phyloP scores from a whole-genome alignment of 1,140 invertebrate genomes.

The Drosophila kikkawai region DNA sequence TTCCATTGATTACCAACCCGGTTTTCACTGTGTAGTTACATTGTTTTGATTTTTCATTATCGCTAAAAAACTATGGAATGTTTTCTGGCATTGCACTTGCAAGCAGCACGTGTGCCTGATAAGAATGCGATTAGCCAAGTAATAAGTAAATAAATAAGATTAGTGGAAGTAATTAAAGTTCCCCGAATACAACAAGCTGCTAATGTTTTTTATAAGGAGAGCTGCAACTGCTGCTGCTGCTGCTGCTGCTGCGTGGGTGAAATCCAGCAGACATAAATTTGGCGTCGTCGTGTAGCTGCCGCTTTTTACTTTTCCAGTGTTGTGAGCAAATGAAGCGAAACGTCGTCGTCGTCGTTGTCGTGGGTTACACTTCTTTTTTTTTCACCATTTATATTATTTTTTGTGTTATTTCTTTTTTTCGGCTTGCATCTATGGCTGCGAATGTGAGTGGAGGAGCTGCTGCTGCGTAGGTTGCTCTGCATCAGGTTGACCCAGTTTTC shows the following conservation, averaged over 20 bases:
- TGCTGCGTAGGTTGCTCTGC: slow-evolving; percentile 69
- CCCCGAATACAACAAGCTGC: slow-evolving; percentile 7
- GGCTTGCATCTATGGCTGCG: slow-evolving; percentile 68
- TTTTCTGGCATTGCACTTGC: slow-evolving; percentile 34
- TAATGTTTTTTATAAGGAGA: slow-evolving; percentile 18
- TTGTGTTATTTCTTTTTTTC: slow-evolving; percentile 49
- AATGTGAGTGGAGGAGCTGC: slow-evolving; percentile 30
- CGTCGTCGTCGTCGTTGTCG: slow-evolving; percentile 24
- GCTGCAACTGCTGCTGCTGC: slow-evolving; percentile 21
- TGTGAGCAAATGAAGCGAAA: slow-evolving; percentile 68
- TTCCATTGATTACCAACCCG: not conserved
- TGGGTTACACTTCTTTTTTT: slow-evolving; percentile 49
- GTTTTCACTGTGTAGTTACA: slow-evolving; percentile 22
- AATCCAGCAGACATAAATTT: slow-evolving; percentile 77
- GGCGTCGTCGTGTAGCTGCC: slow-evolving; percentile 69
- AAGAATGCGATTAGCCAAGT: slow-evolving; percentile 55
- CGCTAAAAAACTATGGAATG: slow-evolving; percentile 38
- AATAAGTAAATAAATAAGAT: slow-evolving; percentile 22
- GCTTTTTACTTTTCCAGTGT: slow-evolving; percentile 75
- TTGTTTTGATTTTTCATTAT: slow-evolving; percentile 51
- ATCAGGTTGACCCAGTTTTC: slow-evolving; percentile 82
- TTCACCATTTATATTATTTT: slow-evolving; percentile 37
- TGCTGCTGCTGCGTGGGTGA: slow-evolving; percentile 67
- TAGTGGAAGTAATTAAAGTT: slow-evolving; percentile 14
- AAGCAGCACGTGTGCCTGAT: slow-evolving; percentile 34